Evolutionary conservation across 2,888 invertebrate genomes (phyloP).

Genomic region (Cephus pygmeus): DNA sequence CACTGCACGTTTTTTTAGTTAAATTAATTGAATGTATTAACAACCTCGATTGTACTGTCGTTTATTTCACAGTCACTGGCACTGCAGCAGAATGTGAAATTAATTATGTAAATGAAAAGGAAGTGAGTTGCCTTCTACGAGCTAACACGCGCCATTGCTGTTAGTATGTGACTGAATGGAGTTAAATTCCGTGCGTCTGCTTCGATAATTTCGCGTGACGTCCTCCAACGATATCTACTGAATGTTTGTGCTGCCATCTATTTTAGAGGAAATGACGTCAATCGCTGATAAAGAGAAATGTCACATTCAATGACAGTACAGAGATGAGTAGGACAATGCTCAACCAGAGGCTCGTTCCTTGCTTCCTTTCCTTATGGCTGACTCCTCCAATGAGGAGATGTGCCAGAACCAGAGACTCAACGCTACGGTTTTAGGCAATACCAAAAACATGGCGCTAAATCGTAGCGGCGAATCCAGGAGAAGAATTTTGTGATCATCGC

Average conservation of each 20-base stretch:
- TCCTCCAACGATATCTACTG: neutral
- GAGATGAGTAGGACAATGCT: too few relatives aligned
- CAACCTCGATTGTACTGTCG: neutral
- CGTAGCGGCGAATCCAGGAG: too few relatives aligned
- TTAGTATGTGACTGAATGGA: neutral
- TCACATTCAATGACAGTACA: neutral
- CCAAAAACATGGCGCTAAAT: too few relatives aligned
- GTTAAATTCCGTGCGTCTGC: neutral
- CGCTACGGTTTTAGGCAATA: too few relatives aligned
- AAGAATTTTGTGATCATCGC: too few relatives aligned
- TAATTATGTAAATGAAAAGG: constrained; percentile 15
- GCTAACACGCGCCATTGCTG: constrained; percentile 15
- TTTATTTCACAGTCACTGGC: constrained; percentile 62
- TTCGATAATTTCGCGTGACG: neutral
- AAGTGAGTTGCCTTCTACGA: constrained; percentile 2
- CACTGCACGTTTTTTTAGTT: neutral
- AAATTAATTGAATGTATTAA: neutral
- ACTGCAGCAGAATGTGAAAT: constrained; percentile 64
- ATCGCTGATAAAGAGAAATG: neutral
- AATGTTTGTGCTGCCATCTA: neutral
- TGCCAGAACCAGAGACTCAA: too few relatives aligned
- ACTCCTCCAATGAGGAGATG: too few relatives aligned
- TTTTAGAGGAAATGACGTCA: neutral
- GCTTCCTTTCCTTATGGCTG: too few relatives aligned
- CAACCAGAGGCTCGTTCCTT: too few relatives aligned